Conservation (phyloP, 2,888 invertebrate genomes). For the Reticulitermes lucifugus region DNA sequence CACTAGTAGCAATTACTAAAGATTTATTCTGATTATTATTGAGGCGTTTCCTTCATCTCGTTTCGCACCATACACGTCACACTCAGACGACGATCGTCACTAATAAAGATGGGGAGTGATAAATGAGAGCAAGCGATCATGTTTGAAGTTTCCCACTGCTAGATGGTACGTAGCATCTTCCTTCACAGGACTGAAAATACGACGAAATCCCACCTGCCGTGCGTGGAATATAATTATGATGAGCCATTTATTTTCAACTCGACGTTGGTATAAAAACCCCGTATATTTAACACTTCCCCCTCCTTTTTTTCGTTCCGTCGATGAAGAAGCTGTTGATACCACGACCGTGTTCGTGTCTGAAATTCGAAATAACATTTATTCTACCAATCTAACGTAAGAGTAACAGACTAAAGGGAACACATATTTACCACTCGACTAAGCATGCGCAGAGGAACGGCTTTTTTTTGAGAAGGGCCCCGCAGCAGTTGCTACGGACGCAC, state of each 20-base stretch:
- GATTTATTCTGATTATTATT: constrained; percentile 10
- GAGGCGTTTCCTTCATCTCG: background rate
- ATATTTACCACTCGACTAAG: background rate
- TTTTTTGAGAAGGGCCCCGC: too few species aligned
- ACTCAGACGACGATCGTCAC: background rate
- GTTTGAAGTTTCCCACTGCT: background rate
- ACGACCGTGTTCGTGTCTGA: background rate
- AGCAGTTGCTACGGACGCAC: too few species aligned
- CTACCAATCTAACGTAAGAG: background rate
- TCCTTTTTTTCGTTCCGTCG: background rate
- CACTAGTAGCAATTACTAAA: background rate
- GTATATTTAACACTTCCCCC: background rate
- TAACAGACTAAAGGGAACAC: background rate
- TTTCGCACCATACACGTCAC: background rate
- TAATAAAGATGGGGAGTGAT: constrained; percentile 13
- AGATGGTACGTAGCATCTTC: background rate
- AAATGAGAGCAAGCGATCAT: background rate
- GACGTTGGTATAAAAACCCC: background rate
- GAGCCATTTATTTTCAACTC: background rate
- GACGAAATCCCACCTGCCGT: background rate
- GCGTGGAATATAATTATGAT: background rate
- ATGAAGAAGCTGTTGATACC: background rate
- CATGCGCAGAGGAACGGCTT: too few species aligned
- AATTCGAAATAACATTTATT: background rate
- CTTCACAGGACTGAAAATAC: background rate